These are phyloP conservation scores for Danio kyathit DNA, from an alignment of 2,797 vertebrate species.

Conservation along the genomic window DNA sequence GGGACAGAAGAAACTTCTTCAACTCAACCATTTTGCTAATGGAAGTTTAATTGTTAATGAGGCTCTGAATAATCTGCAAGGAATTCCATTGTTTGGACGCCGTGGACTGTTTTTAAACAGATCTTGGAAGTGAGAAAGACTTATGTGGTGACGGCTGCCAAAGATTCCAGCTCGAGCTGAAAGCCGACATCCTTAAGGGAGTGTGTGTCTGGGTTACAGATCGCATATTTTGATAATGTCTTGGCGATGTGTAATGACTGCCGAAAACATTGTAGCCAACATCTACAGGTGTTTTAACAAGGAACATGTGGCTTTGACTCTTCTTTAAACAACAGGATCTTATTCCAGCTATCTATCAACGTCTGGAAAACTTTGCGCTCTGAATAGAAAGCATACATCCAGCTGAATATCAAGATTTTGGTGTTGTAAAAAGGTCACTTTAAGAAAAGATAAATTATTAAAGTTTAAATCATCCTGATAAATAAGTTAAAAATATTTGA, in stretches of 20 bases:
- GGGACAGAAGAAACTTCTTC: conserved; percentile 32
- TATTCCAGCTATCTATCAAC: conserved; percentile 19
- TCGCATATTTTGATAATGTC: conserved; percentile 46
- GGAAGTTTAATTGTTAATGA: conserved; percentile 72
- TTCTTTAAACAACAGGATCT: conserved; percentile 43
- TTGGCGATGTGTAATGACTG: conserved; percentile 34
- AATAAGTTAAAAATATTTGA: conserved; percentile 21
- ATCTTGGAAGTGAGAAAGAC: conserved; percentile 52
- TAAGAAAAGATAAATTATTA: neutral
- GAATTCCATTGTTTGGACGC: conserved; percentile 64
- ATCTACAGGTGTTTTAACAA: conserved; percentile 57
- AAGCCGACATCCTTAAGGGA: conserved; percentile 52
- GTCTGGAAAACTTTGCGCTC: conserved; percentile 49
- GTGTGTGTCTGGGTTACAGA: conserved; percentile 55
- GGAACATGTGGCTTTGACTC: conserved; percentile 36
- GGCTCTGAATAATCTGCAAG: conserved; percentile 57
- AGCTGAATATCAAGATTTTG: neutral
- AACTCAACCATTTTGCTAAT: conserved; percentile 58
- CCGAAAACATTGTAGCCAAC: conserved; percentile 40
- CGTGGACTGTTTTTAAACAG: conserved; percentile 41
- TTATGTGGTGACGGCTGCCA: conserved; percentile 42
- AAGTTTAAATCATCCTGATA: conserved; percentile 16
- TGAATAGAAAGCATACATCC: conserved; percentile 27
- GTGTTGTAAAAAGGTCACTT: conserved; percentile 19
- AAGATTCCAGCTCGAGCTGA: conserved; percentile 39